Percentiles rank a stretch among this genome's conserved stretches.
phyloP scores from a whole-genome alignment of 2,797 vertebrate genomes.

The Gouania willdenowi region DNA sequence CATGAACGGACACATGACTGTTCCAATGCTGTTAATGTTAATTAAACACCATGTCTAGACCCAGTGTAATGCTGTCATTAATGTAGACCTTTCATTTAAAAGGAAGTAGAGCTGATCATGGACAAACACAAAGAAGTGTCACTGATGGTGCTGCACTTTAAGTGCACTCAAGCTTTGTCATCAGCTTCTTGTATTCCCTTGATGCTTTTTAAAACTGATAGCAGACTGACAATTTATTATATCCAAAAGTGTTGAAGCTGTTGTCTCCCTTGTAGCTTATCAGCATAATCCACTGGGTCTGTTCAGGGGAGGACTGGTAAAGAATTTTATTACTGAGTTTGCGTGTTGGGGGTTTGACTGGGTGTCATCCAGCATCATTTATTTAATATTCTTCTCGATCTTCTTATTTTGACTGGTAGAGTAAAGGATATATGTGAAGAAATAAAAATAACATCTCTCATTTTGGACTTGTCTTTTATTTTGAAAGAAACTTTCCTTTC shows the following conservation, averaged over 20 bases:
- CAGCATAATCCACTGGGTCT: no score
- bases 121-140: constrained; percentile 38
- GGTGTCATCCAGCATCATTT: no score
- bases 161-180: constrained; percentile 21
- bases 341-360: no score
- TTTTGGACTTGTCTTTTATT: no score
- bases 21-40: constrained; percentile 64
- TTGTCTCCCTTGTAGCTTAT: constrained; percentile 49
- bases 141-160: constrained; percentile 23
- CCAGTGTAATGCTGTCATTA: constrained; percentile 42
- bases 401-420: no score
- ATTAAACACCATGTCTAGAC: constrained; percentile 60
- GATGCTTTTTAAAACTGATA: constrained; percentile 52
- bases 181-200: constrained; percentile 47
- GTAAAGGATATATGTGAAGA: no score
- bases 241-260: constrained; percentile 23
- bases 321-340: no score
- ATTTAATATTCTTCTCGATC: no score
- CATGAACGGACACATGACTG: constrained; percentile 70
- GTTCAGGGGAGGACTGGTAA: no score
- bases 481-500: no score
- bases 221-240: constrained; percentile 54
- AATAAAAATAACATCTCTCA: no score
- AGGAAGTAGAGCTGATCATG: constrained; percentile 56
- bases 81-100: constrained; percentile 71